Base-by-base conservation (phyloP, 2,113 vertebrate species). In the Larimichthys polyactis region DNA sequence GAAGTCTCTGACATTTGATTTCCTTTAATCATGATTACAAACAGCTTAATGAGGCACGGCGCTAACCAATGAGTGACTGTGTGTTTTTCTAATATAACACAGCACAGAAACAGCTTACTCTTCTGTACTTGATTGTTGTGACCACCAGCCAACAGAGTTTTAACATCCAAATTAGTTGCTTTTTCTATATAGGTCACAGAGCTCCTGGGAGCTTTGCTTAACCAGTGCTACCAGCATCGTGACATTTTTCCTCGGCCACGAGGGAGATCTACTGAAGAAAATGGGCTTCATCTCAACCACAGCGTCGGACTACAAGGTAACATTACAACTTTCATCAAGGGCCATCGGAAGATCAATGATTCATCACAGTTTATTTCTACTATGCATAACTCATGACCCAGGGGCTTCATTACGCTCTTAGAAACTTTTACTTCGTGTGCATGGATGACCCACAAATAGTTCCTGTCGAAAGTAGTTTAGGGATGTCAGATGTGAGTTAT, bases 181-280 rank as follows among this genome's bases (percentile, higher is more conserved):
- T 79, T 40, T 81, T 55, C 63, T 92, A 84, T 89, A 71, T 92
- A 87, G 87, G 89, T 83, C 89, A 89, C 59, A 8, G 55, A 74
- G 72, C 89, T 90, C 87, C 65, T 49, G 87, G 84, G 90, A 89
- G 73, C 49, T 82, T 22, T 29, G 69, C 70, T 86, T 67, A 76
- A 81, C 82, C 74, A 79, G 29, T 12, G 49, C 82, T 79, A 81
- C 79, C 22, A 86, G 86, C 85, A 71, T 65, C 22, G 71, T 91
- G 90, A 91, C 91, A 91, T 86, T 92, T 81, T 87, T 77, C 82
- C 82, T 57, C 68, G 49, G 73, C 73, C 80, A 76, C 87, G 3
- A 58, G 73, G 84, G 79, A 92, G 64, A 83, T 76, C 43, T 1
- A 1, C 51, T 73, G 75, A 73, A 40, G 57, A 74, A 83, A 73